Conservation (phyloP, 2,113 vertebrate genomes). For the Pontoporia blainvillei region DNA sequence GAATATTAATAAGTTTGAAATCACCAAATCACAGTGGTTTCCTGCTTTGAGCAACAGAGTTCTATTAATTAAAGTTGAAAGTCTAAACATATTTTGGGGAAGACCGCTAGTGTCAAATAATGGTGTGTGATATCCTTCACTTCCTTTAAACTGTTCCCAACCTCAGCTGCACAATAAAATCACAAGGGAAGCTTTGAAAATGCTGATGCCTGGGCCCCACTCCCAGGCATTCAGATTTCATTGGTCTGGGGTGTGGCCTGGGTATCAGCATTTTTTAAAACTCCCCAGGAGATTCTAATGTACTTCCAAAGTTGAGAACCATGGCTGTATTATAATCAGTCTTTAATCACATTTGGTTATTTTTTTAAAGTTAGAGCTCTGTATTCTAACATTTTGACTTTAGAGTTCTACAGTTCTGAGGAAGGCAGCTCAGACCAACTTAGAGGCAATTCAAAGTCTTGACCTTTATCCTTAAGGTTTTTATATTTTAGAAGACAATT, state of each 20-base stretch:
- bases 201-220: neutral
- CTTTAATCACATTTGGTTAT: neutral
- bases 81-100: neutral
- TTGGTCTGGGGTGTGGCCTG: no score
- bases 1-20: neutral
- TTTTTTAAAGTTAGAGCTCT: neutral
- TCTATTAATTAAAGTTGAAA: neutral
- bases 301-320: neutral
- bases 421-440: neutral
- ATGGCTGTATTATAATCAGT: neutral
- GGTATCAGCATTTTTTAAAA: neutral
- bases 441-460: neutral
- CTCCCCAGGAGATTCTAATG: neutral
- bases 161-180: neutral
- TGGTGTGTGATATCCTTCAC: neutral
- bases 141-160: neutral
- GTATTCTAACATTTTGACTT: neutral
- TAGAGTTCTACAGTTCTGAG: neutral
- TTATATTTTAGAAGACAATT: neutral
- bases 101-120: neutral
- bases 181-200: neutral
- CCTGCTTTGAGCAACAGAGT: constrained; percentile 14
- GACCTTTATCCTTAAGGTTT: neutral
- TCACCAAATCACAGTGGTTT: neutral
- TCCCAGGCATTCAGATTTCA: neutral